Evolutionary conservation across 2,888 invertebrate species (phyloP), one percentile per base, ranked within the genome.

Genomic region (Metacarcinus magister): DNA sequence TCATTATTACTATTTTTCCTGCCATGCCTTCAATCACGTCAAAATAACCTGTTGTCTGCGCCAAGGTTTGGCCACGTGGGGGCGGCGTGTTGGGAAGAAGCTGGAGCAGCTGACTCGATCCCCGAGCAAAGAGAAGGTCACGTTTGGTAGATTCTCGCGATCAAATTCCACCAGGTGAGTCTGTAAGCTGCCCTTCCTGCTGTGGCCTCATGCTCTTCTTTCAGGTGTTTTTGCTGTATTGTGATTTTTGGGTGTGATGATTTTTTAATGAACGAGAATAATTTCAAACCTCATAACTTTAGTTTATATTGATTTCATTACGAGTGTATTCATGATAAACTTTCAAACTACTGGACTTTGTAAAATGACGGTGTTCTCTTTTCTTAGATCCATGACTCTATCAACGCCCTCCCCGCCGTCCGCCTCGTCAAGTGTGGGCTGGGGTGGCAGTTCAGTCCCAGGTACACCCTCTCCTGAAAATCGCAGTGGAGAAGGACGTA

Each of bases 11-110:
- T 28, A n/a, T 28, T 75, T 75, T 28, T 28, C 19, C 3, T 75
- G 75, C 28, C 23, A n/a, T 48, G 44, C 67, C 93, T 93, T 13
- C 2, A 39, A 46, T 32, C n/a, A 1, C 32, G 39, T 5, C 23
- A n/a, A 39, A 60, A 46, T 5, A 28, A 23, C 0, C 32, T 32
- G 7, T 54, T 19, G 44, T 44, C 92, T 54, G 39, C 43, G 48
- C 75, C 8, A 91, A 98, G 98, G 98, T 97, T 98, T 98, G 97
- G 98, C 98, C 97, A 98, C 98, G 97, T 98, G 98, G 98, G 98
- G 98, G 97, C 98, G 98, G 96, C 98, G 98, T 97, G 98, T 98
- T 98, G 98, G 98, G 97, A 98, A 98, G 97, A 98, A 98, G 97
- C 98, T 98, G 97, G 98, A 98, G 97, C 98, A 98, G 97, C 98